Evolutionary conservation across 2,888 invertebrate genomes (phyloP), one percentile per base, ranked within the genome.

Genomic region (Metalampra italica): DNA sequence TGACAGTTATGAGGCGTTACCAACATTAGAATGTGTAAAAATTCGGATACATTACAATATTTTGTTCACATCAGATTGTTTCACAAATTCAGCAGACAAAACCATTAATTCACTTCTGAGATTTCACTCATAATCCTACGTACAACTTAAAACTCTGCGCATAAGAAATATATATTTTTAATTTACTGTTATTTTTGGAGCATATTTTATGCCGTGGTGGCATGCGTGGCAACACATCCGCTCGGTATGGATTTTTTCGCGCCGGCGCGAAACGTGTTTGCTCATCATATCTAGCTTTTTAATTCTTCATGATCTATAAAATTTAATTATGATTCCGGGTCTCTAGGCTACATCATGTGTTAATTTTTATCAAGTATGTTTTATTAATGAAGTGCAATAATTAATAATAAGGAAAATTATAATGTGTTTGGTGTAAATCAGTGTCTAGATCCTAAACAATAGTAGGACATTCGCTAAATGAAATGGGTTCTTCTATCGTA

Each of bases 401-500:
- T 36, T 36, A 41, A 7, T 9, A 22, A 9, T 9, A 9, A 22
- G 15, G 11, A 36, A n/a, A 7, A 11, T 22, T 41, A 47, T 11
- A 40, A 50, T 53, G 53, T 38, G 46, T 45, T 44, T 45, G 41
- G 56, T 49, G 57, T 70, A 64, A 66, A 58, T 59, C 63, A 57
- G 65, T 70, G 62, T 46, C 30, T n/a, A n/a, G 49, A 59, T 50
- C 47, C 45, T 3, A 22, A 22, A 5, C 5, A 22, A 5, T 22
- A 53, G 45, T 55, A 55, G 54, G 56, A 58, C 47, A 61, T 52
- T 62, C 50, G 42, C 53, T 51, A 60, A 79, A 75, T 51, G 60
- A 79, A 75, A 89, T 88, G 88, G 89, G 84, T 54, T 89, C 96
- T 54, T 89, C 96, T 61, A 93, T 97, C 68, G 98, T 97, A 63